Evolutionary conservation across 2,797 vertebrate species (phyloP).

Genomic region (Toxotes lorentzi): DNA sequence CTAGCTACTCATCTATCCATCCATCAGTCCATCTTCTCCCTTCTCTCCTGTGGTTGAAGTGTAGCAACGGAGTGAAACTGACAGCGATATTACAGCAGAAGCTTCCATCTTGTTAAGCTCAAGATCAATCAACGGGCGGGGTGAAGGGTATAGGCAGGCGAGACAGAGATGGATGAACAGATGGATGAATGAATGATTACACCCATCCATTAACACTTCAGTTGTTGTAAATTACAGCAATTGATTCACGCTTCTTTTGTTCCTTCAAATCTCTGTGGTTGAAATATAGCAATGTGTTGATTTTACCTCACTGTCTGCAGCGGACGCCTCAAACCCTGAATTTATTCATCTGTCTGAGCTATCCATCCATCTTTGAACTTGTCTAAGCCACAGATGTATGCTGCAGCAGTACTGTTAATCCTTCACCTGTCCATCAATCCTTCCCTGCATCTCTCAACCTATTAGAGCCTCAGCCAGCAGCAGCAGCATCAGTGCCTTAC

Average conservation of each 20-base stretch:
- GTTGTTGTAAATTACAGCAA: slow-evolving; percentile 2
- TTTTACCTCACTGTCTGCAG: slow-evolving; percentile 9
- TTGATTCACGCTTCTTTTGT: slow-evolving; percentile 8
- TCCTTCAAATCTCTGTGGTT: not conserved
- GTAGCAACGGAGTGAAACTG: slow-evolving; percentile 19
- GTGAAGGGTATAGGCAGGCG: not conserved
- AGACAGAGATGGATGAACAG: slow-evolving; percentile 15
- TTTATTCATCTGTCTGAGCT: slow-evolving; percentile 20
- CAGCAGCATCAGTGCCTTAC: not conserved
- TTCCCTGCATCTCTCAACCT: not conserved
- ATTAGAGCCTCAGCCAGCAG: slow-evolving; percentile 7
- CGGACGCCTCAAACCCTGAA: not conserved
- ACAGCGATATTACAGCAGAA: slow-evolving; percentile 13
- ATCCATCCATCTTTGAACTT: slow-evolving; percentile 23
- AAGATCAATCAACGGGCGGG: slow-evolving; percentile 26
- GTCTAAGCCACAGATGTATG: slow-evolving; percentile 1
- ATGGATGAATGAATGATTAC: slow-evolving; percentile 22
- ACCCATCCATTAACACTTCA: not conserved
- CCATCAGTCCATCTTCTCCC: slow-evolving; percentile 8
- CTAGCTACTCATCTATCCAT: slow-evolving; percentile 22
- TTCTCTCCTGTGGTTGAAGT: slow-evolving; percentile 20
- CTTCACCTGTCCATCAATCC: slow-evolving; percentile 41
- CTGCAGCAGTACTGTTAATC: slow-evolving; percentile 28
- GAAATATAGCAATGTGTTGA: not conserved
- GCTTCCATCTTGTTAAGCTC: slow-evolving; percentile 32